These are phyloP conservation scores for Gadopsis bispinosus DNA, from an alignment of 2,797 vertebrate species.

Conservation along the genomic window DNA sequence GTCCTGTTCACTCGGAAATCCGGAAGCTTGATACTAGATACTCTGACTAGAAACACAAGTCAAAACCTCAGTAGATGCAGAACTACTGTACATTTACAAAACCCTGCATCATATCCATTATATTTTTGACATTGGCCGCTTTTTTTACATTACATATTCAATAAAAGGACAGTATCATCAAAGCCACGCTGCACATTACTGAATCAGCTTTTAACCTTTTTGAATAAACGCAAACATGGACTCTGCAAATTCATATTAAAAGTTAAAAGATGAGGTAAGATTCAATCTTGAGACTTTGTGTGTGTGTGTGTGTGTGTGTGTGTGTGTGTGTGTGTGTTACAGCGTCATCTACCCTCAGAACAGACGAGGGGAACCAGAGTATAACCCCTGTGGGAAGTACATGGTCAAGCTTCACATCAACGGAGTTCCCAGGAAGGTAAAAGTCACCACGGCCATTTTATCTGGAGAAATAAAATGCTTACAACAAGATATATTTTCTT, in stretches of 20 bases:
- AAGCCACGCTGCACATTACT: not conserved
- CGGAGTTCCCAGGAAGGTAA: slow-evolving; percentile 98
- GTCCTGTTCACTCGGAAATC: too few species aligned
- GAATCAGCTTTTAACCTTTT: not conserved
- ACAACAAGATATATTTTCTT: too few species aligned
- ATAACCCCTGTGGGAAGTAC: slow-evolving; percentile 99
- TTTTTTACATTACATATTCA: not conserved
- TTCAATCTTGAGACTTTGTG: not conserved
- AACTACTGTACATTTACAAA: not conserved
- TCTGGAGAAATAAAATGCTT: not conserved
- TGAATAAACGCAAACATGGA: not conserved
- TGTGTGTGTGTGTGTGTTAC: slow-evolving; percentile 53
- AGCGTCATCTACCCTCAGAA: slow-evolving; percentile 99
- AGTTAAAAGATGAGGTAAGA: not conserved
- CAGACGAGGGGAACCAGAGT: slow-evolving; percentile 95
- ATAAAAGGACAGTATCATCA: not conserved
- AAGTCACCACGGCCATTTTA: not conserved
- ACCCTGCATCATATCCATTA: not conserved
- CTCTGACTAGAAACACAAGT: too few species aligned
- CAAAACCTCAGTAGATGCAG: too few species aligned
- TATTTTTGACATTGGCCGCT: not conserved
- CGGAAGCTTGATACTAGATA: too few species aligned
- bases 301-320: slow-evolving; percentile 31
- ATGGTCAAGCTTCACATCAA: slow-evolving; percentile 99
- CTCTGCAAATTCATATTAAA: not conserved